These are phyloP conservation scores for Oreotragus oreotragus DNA, from an alignment of 2,113 vertebrate species.

Conservation along the genomic window DNA sequence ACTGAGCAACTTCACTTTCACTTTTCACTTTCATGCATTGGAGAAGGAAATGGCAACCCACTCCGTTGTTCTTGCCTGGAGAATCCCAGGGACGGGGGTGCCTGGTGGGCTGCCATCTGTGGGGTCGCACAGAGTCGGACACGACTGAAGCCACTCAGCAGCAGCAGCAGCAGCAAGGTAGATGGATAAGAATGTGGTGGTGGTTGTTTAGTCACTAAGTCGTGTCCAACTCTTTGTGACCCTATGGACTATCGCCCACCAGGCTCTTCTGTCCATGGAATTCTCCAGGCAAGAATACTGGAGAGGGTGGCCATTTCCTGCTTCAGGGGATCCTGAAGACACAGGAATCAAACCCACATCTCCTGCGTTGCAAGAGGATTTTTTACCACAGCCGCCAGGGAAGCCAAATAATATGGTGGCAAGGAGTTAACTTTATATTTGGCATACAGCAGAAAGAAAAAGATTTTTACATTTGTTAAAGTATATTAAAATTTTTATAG, in stretches of 20 bases:
- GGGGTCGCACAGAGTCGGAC: too few species aligned
- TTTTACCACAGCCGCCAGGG: neutral
- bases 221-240: neutral
- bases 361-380: neutral
- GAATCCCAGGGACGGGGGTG: too few species aligned
- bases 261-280: neutral
- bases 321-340: neutral
- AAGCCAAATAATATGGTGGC: neutral
- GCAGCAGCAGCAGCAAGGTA: neutral
- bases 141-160: too few species aligned
- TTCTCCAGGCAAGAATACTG: neutral
- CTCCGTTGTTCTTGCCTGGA: too few species aligned
- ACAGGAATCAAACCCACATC: neutral
- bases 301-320: neutral
- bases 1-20: too few species aligned
- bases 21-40: too few species aligned
- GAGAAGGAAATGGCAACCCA: too few species aligned
- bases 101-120: too few species aligned
- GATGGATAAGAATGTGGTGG: neutral
- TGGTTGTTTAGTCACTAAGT: neutral
- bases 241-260: neutral
- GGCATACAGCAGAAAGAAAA: neutral
- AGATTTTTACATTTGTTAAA: neutral
- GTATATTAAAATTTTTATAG: neutral
- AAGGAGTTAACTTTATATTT: constrained; percentile 35